Conservation (phyloP, 2,888 invertebrate genomes). For the Volucella bombylans region DNA sequence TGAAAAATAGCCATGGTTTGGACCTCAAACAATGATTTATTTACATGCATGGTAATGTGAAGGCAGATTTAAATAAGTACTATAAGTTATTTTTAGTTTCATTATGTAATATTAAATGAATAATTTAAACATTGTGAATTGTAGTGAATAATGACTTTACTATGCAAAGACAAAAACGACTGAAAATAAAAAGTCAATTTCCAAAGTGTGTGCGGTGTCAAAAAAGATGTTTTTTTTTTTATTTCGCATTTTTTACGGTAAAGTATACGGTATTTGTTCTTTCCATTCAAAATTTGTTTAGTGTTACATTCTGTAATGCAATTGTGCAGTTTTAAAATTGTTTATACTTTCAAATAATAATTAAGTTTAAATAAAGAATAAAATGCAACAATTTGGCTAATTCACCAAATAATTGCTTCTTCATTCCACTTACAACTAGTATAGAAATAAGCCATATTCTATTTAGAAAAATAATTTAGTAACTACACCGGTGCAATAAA, state of each 20-base stretch:
- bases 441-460: constrained; percentile 54
- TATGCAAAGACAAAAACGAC: constrained; percentile 50
- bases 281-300: constrained; percentile 54
- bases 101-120: constrained; percentile 9
- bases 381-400: constrained; percentile 32
- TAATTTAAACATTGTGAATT: constrained; percentile 19
- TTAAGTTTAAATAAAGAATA: constrained; percentile 20
- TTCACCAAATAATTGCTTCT: constrained; percentile 37
- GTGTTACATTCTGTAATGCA: constrained; percentile 68
- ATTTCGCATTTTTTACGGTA: constrained; percentile 44
- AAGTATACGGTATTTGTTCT: constrained; percentile 34
- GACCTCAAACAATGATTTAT: constrained; percentile 15
- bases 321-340: constrained; percentile 67
- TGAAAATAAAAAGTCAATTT: constrained; percentile 35
- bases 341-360: constrained; percentile 31
- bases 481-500: constrained; percentile 57
- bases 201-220: constrained; percentile 71
- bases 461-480: constrained; percentile 51
- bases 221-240: constrained; percentile 75
- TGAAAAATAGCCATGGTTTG: constrained; percentile 10
- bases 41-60: constrained; percentile 41
- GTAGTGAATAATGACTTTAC: constrained; percentile 19
- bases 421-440: constrained; percentile 37
- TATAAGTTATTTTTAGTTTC: constrained; percentile 10
- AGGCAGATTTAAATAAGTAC: constrained; percentile 1